Evolutionary conservation across 2,113 vertebrate species (phyloP), one percentile per base, ranked within the genome.

Genomic region (Myrmecophaga tridactyla): DNA sequence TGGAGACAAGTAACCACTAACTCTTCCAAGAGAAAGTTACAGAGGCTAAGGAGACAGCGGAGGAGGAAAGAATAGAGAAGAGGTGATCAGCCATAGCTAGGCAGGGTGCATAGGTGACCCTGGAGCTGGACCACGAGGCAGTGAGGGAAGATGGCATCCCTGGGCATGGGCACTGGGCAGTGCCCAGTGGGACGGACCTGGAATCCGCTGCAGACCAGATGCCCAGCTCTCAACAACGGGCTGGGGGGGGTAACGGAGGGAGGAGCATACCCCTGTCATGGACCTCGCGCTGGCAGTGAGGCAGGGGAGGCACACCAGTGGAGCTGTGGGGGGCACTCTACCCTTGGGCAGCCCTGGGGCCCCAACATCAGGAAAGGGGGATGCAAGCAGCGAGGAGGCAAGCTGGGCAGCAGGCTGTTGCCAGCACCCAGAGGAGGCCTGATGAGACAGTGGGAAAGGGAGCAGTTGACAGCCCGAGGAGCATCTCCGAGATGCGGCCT

Each of bases 311-410:
- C 18, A 39, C 15, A 51, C 29, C 36, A 31, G 86, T 12, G 51
- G 15, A 72, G 41, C 39, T 6, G 0, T 31, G 13, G 70, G 1
- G 31, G 10, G 25, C 36, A 76, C 43, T 48, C 60, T 60, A 46
- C 83, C 58, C 53, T 48, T 36, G 20, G 39, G 62, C 53, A 72
- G 51, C 21, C 20, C 18, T 20, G 41, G 53, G 18, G 46, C 62
- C 20, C 77, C 76, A 83, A 34, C 56, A 48, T 46, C 20, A 7
- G 36, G 46, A 65, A 76, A 17, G 9, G 31, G 36, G 58, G 67
- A 1, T 31, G 23, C 0, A 0, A 25, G 69, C 10, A 7, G 46
- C 0, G 0, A 72, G 72, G 17, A 65, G 12, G 51, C 25, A 18
- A 69, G 58, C 36, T 21, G 4, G 9, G 27, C 70, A 72, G 34